Conservation (phyloP, 1,140 invertebrate species). For the Drosophila arizonae region DNA sequence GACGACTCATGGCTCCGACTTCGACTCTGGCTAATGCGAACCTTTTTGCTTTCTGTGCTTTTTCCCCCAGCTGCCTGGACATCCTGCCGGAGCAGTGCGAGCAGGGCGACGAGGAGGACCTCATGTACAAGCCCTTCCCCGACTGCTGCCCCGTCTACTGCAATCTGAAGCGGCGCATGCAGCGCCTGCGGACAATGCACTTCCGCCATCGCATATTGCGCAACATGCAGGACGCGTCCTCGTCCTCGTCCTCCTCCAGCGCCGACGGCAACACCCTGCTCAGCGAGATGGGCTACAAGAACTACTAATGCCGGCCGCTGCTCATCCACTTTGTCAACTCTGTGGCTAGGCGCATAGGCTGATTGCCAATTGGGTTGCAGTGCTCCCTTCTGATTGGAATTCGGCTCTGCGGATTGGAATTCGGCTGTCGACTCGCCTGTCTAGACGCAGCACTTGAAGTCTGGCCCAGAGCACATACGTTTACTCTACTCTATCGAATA, state of each 20-base stretch:
- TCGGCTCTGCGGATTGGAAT: not conserved
- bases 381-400: not conserved
- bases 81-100: constrained; percentile 79
- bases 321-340: no score
- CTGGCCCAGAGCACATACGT: not conserved
- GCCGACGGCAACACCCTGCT: constrained; percentile 52
- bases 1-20: not conserved
- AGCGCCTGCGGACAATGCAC: constrained; percentile 77
- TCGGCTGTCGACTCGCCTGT: not conserved
- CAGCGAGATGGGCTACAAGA: constrained; percentile 73
- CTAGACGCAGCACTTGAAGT: constrained; percentile 30
- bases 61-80: constrained; percentile 69
- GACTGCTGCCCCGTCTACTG: constrained; percentile 81
- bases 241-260: constrained; percentile 18
- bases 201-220: constrained; percentile 73
- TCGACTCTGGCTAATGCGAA: constrained; percentile 44
- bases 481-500: not conserved
- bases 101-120: constrained; percentile 79
- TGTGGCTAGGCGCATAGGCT: not conserved
- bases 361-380: constrained; percentile 16
- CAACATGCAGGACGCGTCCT: constrained; percentile 61
- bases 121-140: constrained; percentile 81
- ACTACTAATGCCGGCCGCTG: constrained; percentile 45
- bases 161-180: constrained; percentile 79
- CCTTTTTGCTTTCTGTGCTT: not conserved